These are phyloP conservation scores for Adelosebastes latens DNA, from an alignment of 2,797 vertebrate genomes.

Conservation along the genomic window DNA sequence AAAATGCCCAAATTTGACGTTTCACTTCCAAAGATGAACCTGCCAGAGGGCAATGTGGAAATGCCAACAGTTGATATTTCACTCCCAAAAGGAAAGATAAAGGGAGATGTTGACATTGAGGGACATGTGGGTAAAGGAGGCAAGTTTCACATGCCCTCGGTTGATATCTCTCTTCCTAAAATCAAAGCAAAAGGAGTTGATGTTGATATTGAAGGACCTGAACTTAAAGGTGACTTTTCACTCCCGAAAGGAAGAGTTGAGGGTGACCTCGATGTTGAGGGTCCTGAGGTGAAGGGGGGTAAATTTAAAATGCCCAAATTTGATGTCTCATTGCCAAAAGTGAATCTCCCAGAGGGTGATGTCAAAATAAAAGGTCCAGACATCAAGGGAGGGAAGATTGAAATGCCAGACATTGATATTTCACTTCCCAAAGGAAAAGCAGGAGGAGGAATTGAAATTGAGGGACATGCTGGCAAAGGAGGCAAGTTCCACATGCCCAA, in stretches of 20 bases:
- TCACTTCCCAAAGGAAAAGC: conserved; percentile 56
- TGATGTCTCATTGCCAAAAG: conserved; percentile 59
- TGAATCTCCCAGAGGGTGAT: conserved; percentile 20
- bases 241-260: conserved; percentile 54
- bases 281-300: conserved; percentile 15
- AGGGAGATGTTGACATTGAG: conserved; percentile 35
- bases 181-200: conserved; percentile 35
- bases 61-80: conserved; percentile 70
- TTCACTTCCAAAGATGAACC: conserved; percentile 55
- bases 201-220: conserved; percentile 32
- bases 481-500: conserved; percentile 60
- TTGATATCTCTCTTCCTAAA: conserved; percentile 67
- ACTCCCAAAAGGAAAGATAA: conserved; percentile 53
- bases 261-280: conserved; percentile 49
- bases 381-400: conserved; percentile 38
- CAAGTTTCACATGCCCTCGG: conserved; percentile 57
- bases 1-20: conserved; percentile 67
- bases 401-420: conserved; percentile 57
- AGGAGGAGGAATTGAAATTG: conserved; percentile 30
- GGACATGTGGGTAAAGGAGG: conserved; percentile 40
- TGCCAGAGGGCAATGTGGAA: conserved; percentile 30
- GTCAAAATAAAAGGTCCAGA: conserved; percentile 49
- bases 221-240: conserved; percentile 39
- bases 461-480: conserved; percentile 51
- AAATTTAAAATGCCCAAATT: conserved; percentile 62